Conservation (phyloP, 2,113 vertebrate genomes). For the Hippolais icterina region DNA sequence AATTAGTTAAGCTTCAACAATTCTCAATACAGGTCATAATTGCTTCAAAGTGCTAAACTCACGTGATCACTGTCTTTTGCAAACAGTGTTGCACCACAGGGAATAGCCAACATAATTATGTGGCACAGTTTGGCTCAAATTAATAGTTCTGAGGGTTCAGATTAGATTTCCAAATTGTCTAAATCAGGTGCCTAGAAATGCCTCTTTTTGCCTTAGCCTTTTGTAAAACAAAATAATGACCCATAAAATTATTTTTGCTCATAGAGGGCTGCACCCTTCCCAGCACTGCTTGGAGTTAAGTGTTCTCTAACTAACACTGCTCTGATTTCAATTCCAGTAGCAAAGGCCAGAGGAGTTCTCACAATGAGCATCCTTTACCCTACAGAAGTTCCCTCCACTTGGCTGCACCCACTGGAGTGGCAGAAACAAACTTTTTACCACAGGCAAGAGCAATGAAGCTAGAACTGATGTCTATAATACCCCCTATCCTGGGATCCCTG, state of each 20-base stretch:
- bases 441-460: background rate
- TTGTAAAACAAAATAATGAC: background rate
- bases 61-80: background rate
- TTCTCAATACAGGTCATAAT: background rate
- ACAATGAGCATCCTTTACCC: background rate
- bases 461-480: background rate
- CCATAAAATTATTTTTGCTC: background rate
- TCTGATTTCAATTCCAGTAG: background rate
- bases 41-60: background rate
- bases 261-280: background rate
- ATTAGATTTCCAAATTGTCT: background rate
- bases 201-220: background rate
- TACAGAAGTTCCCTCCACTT: background rate
- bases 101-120: background rate
- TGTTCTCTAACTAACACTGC: background rate
- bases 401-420: background rate
- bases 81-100: background rate
- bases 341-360: background rate
- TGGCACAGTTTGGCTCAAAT: background rate
- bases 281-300: background rate
- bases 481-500: background rate
- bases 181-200: background rate
- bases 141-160: background rate
- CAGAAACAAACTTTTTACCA: background rate
- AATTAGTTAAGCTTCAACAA: conserved; percentile 38